Evolutionary conservation across 2,113 vertebrate genomes (phyloP).

Genomic region (Plestiodon gilberti): DNA sequence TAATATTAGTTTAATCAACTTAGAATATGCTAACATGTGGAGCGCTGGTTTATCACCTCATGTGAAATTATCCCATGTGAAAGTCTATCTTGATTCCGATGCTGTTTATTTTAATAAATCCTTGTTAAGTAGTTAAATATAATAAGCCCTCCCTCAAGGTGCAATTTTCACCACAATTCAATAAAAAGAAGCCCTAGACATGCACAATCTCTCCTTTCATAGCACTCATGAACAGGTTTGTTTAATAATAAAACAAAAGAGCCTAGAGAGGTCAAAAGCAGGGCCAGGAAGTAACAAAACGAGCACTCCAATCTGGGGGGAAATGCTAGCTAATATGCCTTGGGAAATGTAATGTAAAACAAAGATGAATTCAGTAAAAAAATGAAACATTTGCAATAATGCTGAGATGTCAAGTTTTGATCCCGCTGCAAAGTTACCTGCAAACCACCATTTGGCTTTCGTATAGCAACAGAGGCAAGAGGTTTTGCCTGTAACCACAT

Average conservation of each 20-base stretch:
- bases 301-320: conserved; percentile 17
- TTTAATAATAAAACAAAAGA: conserved; percentile 54
- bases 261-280: conserved; percentile 58
- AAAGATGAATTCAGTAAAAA: conserved; percentile 31
- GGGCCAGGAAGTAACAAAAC: conserved; percentile 62
- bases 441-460: background rate
- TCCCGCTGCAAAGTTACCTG: background rate
- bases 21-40: conserved; percentile 16
- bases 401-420: background rate
- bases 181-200: conserved; percentile 63
- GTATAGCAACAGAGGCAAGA: background rate
- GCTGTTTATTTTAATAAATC: conserved; percentile 68
- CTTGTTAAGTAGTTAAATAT: conserved; percentile 59
- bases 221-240: conserved; percentile 45
- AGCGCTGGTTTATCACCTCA: conserved; percentile 11
- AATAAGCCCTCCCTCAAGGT: conserved; percentile 58
- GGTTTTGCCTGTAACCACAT: background rate
- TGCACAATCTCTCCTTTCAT: conserved; percentile 43
- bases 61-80: conserved; percentile 34
- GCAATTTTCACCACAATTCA: conserved; percentile 60
- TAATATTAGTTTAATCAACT: background rate
- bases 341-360: conserved; percentile 61
- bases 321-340: conserved; percentile 40
- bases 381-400: background rate
- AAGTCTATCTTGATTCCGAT: conserved; percentile 45